phyloP scores from a whole-genome alignment of 2,888 invertebrate species.

The Philonicus albiceps region DNA sequence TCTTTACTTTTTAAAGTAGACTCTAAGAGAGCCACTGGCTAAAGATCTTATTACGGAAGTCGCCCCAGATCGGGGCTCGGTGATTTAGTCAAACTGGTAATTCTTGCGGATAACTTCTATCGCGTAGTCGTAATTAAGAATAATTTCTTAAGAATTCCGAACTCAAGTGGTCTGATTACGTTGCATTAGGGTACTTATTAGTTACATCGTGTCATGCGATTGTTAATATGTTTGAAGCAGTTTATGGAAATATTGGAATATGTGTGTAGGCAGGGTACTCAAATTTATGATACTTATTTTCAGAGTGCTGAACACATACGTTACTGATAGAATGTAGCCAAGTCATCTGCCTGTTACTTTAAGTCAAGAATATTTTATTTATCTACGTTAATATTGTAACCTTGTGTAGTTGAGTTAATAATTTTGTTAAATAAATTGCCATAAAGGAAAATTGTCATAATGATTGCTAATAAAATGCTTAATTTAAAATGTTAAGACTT shows the following conservation, averaged over 20 bases:
- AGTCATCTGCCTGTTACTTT: no score
- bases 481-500: neutral
- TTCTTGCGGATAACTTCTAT: neutral
- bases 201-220: neutral
- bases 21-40: neutral
- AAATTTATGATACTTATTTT: neutral
- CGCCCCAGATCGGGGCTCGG: neutral
- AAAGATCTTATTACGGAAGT: constrained; percentile 22
- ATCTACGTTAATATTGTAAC: no score
- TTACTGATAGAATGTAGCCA: neutral
- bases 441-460: neutral
- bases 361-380: no score
- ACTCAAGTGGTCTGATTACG: neutral
- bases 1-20: neutral
- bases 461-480: neutral
- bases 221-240: neutral
- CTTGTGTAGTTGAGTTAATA: no score
- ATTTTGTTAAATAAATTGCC: no score
- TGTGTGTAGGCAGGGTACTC: neutral
- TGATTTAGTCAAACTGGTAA: constrained; percentile 13
- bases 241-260: neutral
- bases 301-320: neutral
- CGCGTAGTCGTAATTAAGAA: neutral
- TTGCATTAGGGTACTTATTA: neutral
- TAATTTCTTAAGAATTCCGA: neutral